Evolutionary conservation across 2,113 vertebrate genomes (phyloP).

Genomic region (Petrocephalus zakoni): DNA sequence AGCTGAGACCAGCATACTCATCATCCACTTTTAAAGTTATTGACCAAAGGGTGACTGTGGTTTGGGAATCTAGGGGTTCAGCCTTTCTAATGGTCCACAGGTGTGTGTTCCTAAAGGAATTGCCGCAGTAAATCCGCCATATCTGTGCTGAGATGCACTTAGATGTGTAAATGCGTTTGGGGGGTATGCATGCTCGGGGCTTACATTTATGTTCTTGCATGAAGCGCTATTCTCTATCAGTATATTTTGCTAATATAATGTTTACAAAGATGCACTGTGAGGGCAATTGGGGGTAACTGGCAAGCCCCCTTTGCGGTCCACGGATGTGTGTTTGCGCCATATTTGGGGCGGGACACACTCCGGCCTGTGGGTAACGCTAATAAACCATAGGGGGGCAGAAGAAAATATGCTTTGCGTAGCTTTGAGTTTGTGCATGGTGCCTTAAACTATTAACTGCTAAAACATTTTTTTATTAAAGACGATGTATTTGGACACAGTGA

Average conservation of each 20-base stretch:
- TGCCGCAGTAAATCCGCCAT: slow-evolving; percentile 18
- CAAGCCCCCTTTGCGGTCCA: slow-evolving; percentile 54
- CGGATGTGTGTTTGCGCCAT: slow-evolving; percentile 61
- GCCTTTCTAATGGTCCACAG: slow-evolving; percentile 33
- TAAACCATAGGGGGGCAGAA: slow-evolving; percentile 41
- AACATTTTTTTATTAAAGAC: slow-evolving; percentile 60
- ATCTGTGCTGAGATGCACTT: slow-evolving; percentile 33
- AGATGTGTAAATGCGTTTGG: slow-evolving; percentile 56
- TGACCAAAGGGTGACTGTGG: slow-evolving; percentile 37
- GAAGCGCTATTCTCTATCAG: slow-evolving; percentile 28
- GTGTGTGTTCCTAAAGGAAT: slow-evolving; percentile 47
- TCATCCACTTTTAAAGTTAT: slow-evolving; percentile 38
- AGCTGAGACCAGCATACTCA: slow-evolving; percentile 39
- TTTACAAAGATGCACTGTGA: slow-evolving; percentile 64
- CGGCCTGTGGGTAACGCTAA: slow-evolving; percentile 52
- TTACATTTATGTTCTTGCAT: slow-evolving; percentile 33
- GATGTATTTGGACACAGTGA: slow-evolving; percentile 20
- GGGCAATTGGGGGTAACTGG: slow-evolving; percentile 41
- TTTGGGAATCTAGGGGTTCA: slow-evolving; percentile 35
- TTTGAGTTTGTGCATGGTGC: slow-evolving; percentile 68
- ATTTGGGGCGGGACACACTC: slow-evolving; percentile 61
- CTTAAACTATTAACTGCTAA: slow-evolving; percentile 55
- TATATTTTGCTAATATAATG: slow-evolving; percentile 60
- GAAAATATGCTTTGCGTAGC: slow-evolving; percentile 52
- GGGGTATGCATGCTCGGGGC: slow-evolving; percentile 54